phyloP scores from a whole-genome alignment of 2,888 invertebrate species.

The Machimus atricapillus region DNA sequence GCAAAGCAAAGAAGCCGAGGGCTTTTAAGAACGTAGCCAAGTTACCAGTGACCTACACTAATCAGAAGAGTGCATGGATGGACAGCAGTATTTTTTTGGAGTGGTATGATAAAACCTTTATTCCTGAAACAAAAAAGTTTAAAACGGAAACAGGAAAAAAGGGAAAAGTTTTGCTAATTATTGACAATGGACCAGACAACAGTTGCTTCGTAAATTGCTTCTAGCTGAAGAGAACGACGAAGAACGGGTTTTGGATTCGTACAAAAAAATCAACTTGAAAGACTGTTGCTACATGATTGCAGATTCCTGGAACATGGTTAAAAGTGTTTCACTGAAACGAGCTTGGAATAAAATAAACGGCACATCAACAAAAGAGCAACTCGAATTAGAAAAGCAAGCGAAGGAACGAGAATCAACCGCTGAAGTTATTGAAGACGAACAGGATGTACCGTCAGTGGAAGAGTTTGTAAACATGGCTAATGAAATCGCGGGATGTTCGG shows the following conservation, averaged over 20 bases:
- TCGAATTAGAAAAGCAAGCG: neutral
- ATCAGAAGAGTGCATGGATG: conserved; percentile 34
- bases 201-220: neutral
- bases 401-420: neutral
- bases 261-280: neutral
- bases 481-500: too few relatives aligned
- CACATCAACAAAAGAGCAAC: neutral
- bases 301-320: neutral
- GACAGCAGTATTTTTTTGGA: neutral
- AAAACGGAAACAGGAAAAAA: neutral
- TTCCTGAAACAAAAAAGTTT: neutral
- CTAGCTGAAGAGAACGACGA: too few relatives aligned
- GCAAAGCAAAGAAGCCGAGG: neutral
- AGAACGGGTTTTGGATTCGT: too few relatives aligned
- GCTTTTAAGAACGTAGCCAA: conserved; percentile 35
- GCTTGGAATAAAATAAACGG: neutral
- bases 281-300: neutral
- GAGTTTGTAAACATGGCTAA: too few relatives aligned
- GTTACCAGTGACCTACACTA: conserved; percentile 34
- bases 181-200: neutral
- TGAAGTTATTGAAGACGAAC: neutral
- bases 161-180: neutral
- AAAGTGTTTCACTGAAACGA: neutral
- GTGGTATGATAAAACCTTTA: neutral
- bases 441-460: too few relatives aligned